These are phyloP conservation scores for Coryphaenoides rupestris DNA, from an alignment of 2,113 vertebrate genomes.

Conservation along the genomic window DNA sequence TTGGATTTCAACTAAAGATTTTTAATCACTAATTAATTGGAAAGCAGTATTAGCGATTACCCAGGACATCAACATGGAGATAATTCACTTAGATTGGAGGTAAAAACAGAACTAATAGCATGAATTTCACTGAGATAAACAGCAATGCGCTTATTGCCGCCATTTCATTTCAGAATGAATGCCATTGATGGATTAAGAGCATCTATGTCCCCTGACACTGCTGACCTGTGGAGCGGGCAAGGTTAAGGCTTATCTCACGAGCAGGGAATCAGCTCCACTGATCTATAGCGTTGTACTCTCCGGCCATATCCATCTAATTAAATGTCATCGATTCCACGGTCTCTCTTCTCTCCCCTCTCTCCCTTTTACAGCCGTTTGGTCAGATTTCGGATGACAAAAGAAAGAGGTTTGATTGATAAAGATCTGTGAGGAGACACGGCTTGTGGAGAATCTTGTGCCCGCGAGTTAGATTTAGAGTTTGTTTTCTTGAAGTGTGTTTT, in stretches of 20 bases:
- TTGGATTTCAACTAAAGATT: no score
- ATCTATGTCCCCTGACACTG: conserved; percentile 28
- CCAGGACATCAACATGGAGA: no score
- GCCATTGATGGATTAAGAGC: conserved; percentile 28
- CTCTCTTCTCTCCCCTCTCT: conserved; percentile 15
- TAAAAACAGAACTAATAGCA: no score
- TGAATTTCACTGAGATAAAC: no score
- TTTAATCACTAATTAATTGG: no score
- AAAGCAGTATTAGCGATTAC: no score
- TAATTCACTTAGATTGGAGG: no score
- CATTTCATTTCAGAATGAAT: conserved; percentile 3
- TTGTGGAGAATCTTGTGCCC: neutral
- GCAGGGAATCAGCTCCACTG: conserved; percentile 27
- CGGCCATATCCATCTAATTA: conserved; percentile 61
- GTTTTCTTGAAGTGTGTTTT: neutral
- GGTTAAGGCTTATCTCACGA: conserved; percentile 30
- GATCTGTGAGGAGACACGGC: conserved; percentile 1
- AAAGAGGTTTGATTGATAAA: neutral
- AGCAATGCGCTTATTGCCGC: neutral
- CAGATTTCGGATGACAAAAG: neutral
- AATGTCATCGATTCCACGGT: conserved; percentile 51
- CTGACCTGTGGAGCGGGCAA: conserved; percentile 30
- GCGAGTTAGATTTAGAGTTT: neutral
- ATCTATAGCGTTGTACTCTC: conserved; percentile 46
- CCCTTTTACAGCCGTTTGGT: conserved; percentile 12